Conservation (phyloP, 1,140 invertebrate species). For the Brachionus plicatilis region DNA sequence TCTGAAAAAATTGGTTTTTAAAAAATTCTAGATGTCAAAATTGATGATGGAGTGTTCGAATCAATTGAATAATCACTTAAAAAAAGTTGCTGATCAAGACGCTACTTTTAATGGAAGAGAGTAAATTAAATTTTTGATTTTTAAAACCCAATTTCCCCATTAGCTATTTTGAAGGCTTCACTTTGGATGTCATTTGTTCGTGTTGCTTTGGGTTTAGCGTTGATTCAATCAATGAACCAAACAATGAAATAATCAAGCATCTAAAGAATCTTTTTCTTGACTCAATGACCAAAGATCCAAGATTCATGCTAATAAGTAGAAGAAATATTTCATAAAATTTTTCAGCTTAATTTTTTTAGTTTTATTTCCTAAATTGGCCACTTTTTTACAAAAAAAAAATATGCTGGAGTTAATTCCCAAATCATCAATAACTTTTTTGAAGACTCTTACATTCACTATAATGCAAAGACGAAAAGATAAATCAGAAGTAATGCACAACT, state of each 20-base stretch:
- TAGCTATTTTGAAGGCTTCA: not conserved
- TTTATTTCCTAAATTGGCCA: not conserved
- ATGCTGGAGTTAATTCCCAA: not conserved
- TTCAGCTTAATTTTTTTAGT: not conserved
- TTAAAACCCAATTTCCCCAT: not conserved
- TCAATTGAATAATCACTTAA: not conserved
- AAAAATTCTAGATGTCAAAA: not conserved
- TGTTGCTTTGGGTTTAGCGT: conserved; percentile 12
- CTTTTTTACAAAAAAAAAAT: not conserved
- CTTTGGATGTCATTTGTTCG: conserved; percentile 24
- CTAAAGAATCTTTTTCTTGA: not conserved
- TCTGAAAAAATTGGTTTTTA: not conserved
- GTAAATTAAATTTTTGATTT: not conserved
- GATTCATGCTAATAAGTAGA: conserved; percentile 10
- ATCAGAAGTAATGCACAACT: not conserved
- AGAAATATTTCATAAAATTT: not conserved
- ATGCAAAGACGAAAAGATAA: conserved; percentile 6
- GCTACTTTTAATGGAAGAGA: not conserved
- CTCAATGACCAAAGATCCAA: not conserved
- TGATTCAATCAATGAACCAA: conserved; percentile 1
- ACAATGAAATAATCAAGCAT: conserved; percentile 1
- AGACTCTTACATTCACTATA: not conserved
- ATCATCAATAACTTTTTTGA: not conserved
- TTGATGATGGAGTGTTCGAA: conserved; percentile 26
- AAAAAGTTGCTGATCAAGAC: not conserved